phyloP scores from a whole-genome alignment of 2,113 vertebrate genomes.

The Zosterops borbonicus region DNA sequence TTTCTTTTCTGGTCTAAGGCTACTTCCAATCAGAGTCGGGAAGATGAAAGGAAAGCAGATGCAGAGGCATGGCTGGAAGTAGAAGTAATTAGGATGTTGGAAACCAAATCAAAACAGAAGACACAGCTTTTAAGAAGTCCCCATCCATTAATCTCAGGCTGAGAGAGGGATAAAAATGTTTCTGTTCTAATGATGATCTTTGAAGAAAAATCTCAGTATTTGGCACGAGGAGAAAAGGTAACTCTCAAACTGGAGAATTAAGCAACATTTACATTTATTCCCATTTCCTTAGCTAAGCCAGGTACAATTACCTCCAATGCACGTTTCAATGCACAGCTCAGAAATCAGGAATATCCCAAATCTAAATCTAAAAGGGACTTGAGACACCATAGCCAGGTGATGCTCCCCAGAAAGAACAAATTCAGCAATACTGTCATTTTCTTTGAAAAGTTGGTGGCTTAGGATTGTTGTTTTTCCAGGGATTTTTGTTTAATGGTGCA shows the following conservation, averaged over 20 bases:
- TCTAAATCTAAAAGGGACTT: background rate
- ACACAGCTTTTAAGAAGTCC: background rate
- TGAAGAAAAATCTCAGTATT: background rate
- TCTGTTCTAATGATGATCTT: background rate
- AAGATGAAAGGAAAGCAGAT: background rate
- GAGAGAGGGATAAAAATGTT: background rate
- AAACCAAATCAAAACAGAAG: background rate
- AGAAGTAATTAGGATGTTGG: background rate
- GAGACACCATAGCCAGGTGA: background rate
- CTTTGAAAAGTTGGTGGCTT: background rate
- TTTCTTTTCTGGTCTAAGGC: background rate
- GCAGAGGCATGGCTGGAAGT: background rate
- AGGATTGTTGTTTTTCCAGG: background rate
- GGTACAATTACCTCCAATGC: background rate
- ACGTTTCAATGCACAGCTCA: accelerated
- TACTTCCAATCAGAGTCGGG: background rate
- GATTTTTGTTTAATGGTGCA: background rate
- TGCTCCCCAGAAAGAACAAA: background rate
- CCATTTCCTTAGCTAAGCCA: background rate
- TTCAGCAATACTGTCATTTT: background rate
- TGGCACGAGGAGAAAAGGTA: background rate
- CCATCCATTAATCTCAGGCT: background rate
- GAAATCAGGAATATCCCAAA: background rate
- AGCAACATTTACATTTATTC: background rate
- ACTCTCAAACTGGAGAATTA: background rate